Evolutionary conservation across 2,113 vertebrate species (phyloP), one percentile per base, ranked within the genome.

Genomic region (Calidris pugnax): DNA sequence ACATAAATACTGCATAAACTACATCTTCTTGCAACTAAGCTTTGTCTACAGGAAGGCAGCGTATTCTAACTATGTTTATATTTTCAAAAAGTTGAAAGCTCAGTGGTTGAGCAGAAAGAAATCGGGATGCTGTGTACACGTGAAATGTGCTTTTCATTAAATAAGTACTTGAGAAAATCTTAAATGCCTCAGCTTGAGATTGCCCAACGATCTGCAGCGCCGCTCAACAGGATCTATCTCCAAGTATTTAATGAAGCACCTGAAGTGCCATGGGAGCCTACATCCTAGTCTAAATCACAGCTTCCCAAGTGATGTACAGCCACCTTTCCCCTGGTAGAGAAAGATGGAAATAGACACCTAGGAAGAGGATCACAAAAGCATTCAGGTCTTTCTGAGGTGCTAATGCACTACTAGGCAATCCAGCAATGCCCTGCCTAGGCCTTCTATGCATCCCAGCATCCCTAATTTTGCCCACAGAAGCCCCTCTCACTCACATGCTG

Each of bases 1-100:
- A 94, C 72, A 97, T 96, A 96, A 97, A 97, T 96, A 97, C 90
- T 96, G 87, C 91, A 95, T 94, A 75, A 95, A 92, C 68, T 64
- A 67, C 73, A 81, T 87, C 83, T 53, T 83, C 89, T 72, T 96
- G 93, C 93, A 93, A 10, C 79, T 93, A 74, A 76, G 85, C 51
- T 90, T 90, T 93, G 91, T 84, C 89, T 96, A 78, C 68, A 92
- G 62, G 79, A 62, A 76, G 66, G 76, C 87, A 97, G 76, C 47
- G 95, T 95, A 79, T 90, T 96, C 93, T 75, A 81, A 88, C 85
- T 53, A 19, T 39, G 74, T 56, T 90, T 92, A 87, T 76, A 68
- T 53, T 96, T 93, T 50, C 30, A 84, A 84, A 79, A 69, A 53
- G 63, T 30, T 91, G 81, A 90, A 97, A 91, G 76, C 89, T 90